A percentile compares a stretch with the other conserved stretches of the same genome.
Evolutionary conservation across 2,113 vertebrate genomes (phyloP).

Genomic region (Athene noctua): DNA sequence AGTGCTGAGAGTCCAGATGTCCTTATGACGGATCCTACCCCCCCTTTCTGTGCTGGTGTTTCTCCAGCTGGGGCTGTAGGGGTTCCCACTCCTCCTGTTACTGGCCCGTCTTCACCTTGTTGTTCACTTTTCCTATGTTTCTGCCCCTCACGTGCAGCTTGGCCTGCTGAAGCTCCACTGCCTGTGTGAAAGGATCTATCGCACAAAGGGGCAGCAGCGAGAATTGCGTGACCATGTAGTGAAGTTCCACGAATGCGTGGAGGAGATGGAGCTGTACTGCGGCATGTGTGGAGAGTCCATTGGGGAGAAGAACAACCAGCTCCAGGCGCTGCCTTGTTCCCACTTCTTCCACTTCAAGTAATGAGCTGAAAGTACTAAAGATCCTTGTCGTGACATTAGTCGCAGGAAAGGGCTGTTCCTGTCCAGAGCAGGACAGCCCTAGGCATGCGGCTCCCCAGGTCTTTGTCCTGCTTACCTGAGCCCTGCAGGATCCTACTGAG

Average conservation of each 20-base stretch:
- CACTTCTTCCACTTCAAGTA: slow-evolving; percentile 97
- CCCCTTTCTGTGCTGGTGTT: neutral
- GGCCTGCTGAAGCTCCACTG: slow-evolving; percentile 90
- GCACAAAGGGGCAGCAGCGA: slow-evolving; percentile 82
- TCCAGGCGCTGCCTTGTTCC: slow-evolving; percentile 96
- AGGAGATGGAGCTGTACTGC: slow-evolving; percentile 97
- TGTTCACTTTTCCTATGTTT: neutral
- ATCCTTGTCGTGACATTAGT: neutral
- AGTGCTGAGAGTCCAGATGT: neutral
- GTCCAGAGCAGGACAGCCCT: neutral
- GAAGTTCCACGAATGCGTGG: slow-evolving; percentile 96
- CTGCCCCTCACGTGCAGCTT: slow-evolving; percentile 73
- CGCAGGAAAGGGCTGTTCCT: neutral
- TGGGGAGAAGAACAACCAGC: slow-evolving; percentile 93
- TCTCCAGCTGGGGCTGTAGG: neutral
- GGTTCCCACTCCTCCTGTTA: neutral
- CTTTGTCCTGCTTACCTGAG: neutral
- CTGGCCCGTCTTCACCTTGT: neutral
- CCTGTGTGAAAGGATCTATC: slow-evolving; percentile 88
- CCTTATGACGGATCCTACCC: neutral
- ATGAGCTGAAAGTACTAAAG: slow-evolving; percentile 2
- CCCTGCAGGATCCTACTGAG: neutral
- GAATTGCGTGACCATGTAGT: slow-evolving; percentile 91
- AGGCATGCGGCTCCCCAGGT: neutral
- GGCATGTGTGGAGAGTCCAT: slow-evolving; percentile 98